Conservation (phyloP, 2,888 invertebrate species). For the Monopis laevigella region DNA sequence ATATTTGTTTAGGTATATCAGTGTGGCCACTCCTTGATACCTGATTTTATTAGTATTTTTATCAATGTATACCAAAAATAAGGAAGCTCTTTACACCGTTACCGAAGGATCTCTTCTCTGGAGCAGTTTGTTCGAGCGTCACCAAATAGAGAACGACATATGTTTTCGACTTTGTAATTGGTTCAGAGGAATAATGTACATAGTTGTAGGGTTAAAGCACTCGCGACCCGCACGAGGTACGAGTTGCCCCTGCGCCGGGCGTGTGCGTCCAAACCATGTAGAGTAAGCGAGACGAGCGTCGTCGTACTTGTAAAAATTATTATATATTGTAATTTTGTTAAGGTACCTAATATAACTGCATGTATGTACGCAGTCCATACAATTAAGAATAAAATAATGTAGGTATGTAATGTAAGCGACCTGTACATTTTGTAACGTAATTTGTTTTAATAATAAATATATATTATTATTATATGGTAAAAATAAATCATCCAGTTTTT, state of each 20-base stretch:
- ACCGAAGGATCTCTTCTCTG: conserved; percentile 61
- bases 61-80: conserved; percentile 64
- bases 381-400: conserved; percentile 68
- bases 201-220: too few relatives aligned
- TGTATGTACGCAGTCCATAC: conserved; percentile 64
- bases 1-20: conserved; percentile 10
- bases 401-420: conserved; percentile 63
- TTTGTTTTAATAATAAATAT: conserved; percentile 76
- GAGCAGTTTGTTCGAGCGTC: too few relatives aligned
- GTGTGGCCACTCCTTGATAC: conserved; percentile 44
- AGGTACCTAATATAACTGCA: conserved; percentile 54
- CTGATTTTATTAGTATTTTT: conserved; percentile 50
- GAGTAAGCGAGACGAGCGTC: conserved; percentile 17
- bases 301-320: conserved; percentile 63
- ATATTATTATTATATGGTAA: conserved; percentile 73
- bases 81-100: conserved; percentile 57
- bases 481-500: conserved; percentile 73
- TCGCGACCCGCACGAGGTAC: too few relatives aligned
- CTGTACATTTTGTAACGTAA: conserved; percentile 81
- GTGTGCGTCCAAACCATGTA: not conserved
- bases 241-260: too few relatives aligned
- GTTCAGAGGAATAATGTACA: too few relatives aligned
- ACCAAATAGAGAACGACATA: too few relatives aligned
- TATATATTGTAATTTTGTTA: conserved; percentile 43
- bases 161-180: too few relatives aligned